phyloP scores from a whole-genome alignment of 2,797 vertebrate genomes.

The Triplophysa yarkandensis region DNA sequence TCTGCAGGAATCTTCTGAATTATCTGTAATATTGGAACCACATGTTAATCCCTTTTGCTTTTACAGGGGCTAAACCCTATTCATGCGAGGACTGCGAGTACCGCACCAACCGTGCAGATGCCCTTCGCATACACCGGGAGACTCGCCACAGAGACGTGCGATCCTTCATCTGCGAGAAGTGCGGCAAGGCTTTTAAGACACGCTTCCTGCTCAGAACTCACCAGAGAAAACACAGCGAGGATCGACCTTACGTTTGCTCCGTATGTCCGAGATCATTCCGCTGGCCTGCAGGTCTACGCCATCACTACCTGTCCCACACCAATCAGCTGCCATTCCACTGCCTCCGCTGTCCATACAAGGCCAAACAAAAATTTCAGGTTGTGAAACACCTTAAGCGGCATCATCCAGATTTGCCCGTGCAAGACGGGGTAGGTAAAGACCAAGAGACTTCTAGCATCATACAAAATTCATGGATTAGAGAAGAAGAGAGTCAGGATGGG shows the following conservation, averaged over 20 bases:
- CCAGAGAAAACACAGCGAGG: constrained; percentile 90
- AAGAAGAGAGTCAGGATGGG: not conserved
- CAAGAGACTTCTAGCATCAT: constrained; percentile 72
- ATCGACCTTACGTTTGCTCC: constrained; percentile 85
- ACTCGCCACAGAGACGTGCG: constrained; percentile 88
- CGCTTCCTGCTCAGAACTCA: constrained; percentile 94
- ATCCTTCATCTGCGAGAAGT: constrained; percentile 94
- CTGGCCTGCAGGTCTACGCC: constrained; percentile 93
- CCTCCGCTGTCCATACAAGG: constrained; percentile 88
- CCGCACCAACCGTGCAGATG: constrained; percentile 90
- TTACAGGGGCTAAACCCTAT: constrained; percentile 88
- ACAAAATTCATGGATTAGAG: constrained; percentile 77
- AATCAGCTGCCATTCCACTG: constrained; percentile 92
- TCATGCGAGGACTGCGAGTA: constrained; percentile 89
- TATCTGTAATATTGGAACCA: not conserved
- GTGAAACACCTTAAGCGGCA: constrained; percentile 91
- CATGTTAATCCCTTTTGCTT: not conserved
- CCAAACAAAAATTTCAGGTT: constrained; percentile 98
- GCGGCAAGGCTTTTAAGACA: constrained; percentile 96
- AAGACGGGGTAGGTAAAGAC: constrained; percentile 85
- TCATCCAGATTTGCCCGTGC: constrained; percentile 81
- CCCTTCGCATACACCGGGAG: constrained; percentile 87
- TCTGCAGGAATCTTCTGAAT: not conserved
- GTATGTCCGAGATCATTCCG: constrained; percentile 88
- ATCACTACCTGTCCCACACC: constrained; percentile 95